Evolutionary conservation across 2,797 vertebrate genomes (phyloP), one percentile per base, ranked within the genome.

Genomic region (Phataginus tricuspis): DNA sequence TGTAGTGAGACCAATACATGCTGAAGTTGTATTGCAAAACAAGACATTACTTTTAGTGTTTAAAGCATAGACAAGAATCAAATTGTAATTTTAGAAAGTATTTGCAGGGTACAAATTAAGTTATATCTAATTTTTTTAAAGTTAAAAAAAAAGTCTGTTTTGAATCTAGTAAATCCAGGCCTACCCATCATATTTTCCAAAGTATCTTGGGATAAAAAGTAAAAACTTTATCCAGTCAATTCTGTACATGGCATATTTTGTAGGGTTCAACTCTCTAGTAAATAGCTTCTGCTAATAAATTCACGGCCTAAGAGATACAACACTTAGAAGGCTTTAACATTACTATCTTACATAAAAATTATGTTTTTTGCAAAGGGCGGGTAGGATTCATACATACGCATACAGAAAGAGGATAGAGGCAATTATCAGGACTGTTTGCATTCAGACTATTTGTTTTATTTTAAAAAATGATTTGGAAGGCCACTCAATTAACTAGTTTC

Each of bases 1-100:
- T 86, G 21, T 37, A 59, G 16, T 87, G 34, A 85, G 9, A 90
- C 2, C 55, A 94, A 57, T 64, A 53, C 31, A 82, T 77, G 31
- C 21, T 78, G n/a, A 87, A 80, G 88, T 80, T 91, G 7, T 89
- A 34, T 59, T 86, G 39, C 63, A 89, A 97, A 89, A 69, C 74
- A 94, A 95, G 82, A 68, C 3, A 53, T 84, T 74, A 72, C 11
- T 82, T 87, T 96, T 63, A 72, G 12, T 19, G 27, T 27, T 92
- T 89, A 79, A 88, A 86, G 11, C 27, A 31, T 72, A 66, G 25
- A 45, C 4, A 53, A 74, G 12, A 88, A 79, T 82, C 53, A 31
- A 69, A 77, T 71, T 93, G 7, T 78, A 92, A 64, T 64, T 90
- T 37, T 19, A 31, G 18, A 49, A 93, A 79, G 31, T 74, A 61